Evolutionary conservation across 2,888 invertebrate species (phyloP), one percentile per base, ranked within the genome.

Genomic region (Orthonevra nobilis): DNA sequence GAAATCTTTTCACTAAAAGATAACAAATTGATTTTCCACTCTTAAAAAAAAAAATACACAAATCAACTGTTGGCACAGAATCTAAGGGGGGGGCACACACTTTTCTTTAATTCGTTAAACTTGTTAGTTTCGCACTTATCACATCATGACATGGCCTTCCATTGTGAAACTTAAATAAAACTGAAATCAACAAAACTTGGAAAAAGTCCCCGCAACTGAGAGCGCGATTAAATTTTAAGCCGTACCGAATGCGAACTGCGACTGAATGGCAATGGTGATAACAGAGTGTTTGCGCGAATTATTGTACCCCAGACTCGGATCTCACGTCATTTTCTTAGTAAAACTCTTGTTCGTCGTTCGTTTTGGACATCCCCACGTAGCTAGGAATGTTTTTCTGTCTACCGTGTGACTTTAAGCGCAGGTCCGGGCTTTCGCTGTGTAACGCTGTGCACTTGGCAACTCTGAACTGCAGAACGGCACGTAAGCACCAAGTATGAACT

Each of bases 21-120:
- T 23, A 15, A 44, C 46, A 34, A 79, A 79, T 79, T 73, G 79
- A 79, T 79, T 79, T 79, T 79, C 46, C 79, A 73, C 40, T 73
- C 61, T n/a, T n/a, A n/a, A n/a, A n/a, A n/a, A n/a, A n/a, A n/a
- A n/a, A n/a, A n/a, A n/a, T n/a, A 66, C 72, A 79, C 46, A 73
- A 79, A 68, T n/a, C 73, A 72, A 79, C 73, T 73, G 79, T 73
- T 73, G 72, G 79, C 72, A 42, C 10, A 36, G 15, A 23, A 40
- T 17, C 1, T 26, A n/a, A n/a, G 12, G 28, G 15, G 14, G 17
- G 12, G 15, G 6, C 9, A n/a, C 40, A 10, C 9, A 1, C 12
- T 64, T 6, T 30, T 38, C 17, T 10, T 28, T 48, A 20, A 1
- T 15, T 50, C 9, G 15, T n/a, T 15, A 2, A 44, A 23, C 10